Evolutionary conservation across 2,797 vertebrate species (phyloP), one percentile per base, ranked within the genome.

Genomic region (Lepilemur ruficaudatus): DNA sequence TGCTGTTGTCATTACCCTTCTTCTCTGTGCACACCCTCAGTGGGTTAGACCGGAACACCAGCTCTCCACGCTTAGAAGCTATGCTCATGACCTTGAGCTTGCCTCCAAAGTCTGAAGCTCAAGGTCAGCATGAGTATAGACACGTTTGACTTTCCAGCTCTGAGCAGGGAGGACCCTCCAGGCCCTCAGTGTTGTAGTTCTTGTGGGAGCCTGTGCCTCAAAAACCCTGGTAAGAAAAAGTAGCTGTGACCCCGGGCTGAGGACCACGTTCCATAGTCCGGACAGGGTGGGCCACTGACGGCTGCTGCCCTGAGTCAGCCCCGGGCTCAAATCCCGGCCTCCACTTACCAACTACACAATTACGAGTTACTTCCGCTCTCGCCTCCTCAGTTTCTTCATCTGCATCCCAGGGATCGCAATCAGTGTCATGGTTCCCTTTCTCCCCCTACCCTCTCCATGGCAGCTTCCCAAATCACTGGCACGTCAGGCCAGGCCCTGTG

Each of bases 201-300:
- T 25, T 57, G 32, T 41, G 35, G 52, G 23, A 79, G 13, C 32
- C 48, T 86, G 4, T 9, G 65, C 69, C 61, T 86, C 23, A 30
- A 23, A 81, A 52, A 32, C 52, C 30, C 84, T 38, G 57, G 4
- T 35, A 38, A 73, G 61, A 46, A 63, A 79, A 23, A 67, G 61
- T 22, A 89, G 0, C 55, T 46, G 7, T 35, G 55, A 52, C 52
- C 23, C 30, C 30, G 28, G 13, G 70, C 41, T 41, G 23, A 85
- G 46, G 73, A 32, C 30, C 41, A 73, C 18, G 52, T 17, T 63
- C 30, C 75, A 2, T 0, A 7, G 15, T 32, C 79, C 50, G 32
- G 17, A 41, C 30, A 38, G 69, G 14, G 20, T 6, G 38, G 11
- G 13, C 14, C 0, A 0, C 2, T 14, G 22, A 23, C 0, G 12